Base-by-base conservation (phyloP, 1,140 invertebrate species). In the Rhynchophorus ferrugineus region DNA sequence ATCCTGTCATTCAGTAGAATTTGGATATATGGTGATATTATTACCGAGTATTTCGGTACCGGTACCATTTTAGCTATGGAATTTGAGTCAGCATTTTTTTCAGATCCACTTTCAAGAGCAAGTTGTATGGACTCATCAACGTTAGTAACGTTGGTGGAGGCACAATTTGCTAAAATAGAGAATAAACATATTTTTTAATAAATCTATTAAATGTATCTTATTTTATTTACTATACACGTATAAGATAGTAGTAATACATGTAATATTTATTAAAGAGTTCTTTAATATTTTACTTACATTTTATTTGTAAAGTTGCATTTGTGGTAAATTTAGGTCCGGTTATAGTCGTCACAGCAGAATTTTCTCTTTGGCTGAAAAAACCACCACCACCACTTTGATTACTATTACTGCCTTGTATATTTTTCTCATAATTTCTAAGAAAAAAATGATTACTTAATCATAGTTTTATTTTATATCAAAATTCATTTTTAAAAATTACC, bases 41-140 rank as follows among this genome's bases (percentile, higher is more conserved):
- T 55, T 11, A 62, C 51, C 17, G 46, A 57, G 35, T 52, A 58
- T 35, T 60, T 58, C 49, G 53, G 60, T 13, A 44, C 45, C 38
- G 52, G 16, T 13, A 62, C 50, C 44, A 56, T 56, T 20, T 50
- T 54, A 8, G 46, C 39, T 29, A 60, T 17, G 8, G 39, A 43
- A 9, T 47, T 44, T 3, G 45, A 8, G 16, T 60, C 61, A 18
- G 52, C 22, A 29, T 53, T 57, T 36, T 47, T 62, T 5, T 60
- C 48, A 11, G 51, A 46, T 7, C 19, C n/a, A 13, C 14, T 29
- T 1, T 57, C 58, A 11, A 61, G 38, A 8, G 54, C 41, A 9
- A 61, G 43, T 14, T 50, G 47, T 42, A 64, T 49, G n/a, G 55
- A 44, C n/a, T 62, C 59, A 18, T 64, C 63, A 9, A 63, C 61